Percentiles rank a stretch among this genome's conserved stretches.
These are phyloP conservation scores for Steinernema carpocapsae DNA, from an alignment of 2,888 invertebrate genomes.

Conservation along the genomic window DNA sequence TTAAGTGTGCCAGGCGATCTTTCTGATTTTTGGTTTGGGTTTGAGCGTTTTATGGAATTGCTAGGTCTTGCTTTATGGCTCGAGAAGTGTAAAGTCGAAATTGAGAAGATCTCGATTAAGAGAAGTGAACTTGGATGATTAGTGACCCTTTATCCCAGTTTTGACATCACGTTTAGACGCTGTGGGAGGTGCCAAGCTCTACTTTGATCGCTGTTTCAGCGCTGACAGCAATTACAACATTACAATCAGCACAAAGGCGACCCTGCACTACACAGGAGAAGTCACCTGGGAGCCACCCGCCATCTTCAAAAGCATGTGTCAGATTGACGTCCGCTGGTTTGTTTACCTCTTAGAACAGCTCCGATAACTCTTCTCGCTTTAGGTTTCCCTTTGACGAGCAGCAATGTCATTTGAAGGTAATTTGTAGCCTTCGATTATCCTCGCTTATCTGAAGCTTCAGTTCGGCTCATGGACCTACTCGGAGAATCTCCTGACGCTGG, in stretches of 20 bases:
- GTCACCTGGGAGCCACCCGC: conserved; percentile 83
- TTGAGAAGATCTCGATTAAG: conserved; percentile 70
- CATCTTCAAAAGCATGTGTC: conserved; percentile 84
- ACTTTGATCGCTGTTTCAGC: conserved; percentile 56
- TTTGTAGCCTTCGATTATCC: neutral
- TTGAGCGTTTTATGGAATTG: too few relatives aligned
- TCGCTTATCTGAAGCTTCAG: conserved; percentile 48
- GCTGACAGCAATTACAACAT: conserved; percentile 85
- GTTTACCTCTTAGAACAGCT: neutral
- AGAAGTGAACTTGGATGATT: neutral
- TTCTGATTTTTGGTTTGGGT: too few relatives aligned
- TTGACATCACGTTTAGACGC: conserved; percentile 13
- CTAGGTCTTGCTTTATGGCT: too few relatives aligned
- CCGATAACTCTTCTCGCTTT: neutral
- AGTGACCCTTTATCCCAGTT: neutral
- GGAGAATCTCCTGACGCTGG: conserved; percentile 56
- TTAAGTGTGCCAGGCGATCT: conserved; percentile 81
- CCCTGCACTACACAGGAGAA: conserved; percentile 79
- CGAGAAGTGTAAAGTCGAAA: too few relatives aligned
- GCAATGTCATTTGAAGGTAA: conserved; percentile 60
- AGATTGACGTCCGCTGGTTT: conserved; percentile 71
- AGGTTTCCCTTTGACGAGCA: conserved; percentile 64
- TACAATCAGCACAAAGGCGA: conserved; percentile 94
- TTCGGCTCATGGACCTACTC: conserved; percentile 67
- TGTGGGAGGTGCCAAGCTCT: neutral